A percentile compares a stretch with the other conserved stretches of the same genome.
Evolutionary conservation across 2,888 invertebrate species (phyloP).

Genomic region (Oxystoma pomonae): DNA sequence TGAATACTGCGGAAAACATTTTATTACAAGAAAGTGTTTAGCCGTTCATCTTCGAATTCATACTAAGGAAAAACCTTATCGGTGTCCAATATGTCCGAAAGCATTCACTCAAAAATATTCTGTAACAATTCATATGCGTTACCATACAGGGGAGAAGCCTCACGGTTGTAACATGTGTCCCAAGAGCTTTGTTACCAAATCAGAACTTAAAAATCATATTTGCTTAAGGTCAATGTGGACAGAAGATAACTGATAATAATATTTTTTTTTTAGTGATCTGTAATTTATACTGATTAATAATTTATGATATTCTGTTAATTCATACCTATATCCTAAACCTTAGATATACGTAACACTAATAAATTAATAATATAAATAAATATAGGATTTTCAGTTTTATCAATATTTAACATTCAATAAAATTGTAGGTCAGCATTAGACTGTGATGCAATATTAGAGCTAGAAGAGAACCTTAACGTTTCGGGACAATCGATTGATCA

Average conservation of each 20-base stretch:
- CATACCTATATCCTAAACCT: too few species aligned
- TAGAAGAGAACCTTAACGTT: constrained; percentile 8
- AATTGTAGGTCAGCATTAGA: background rate
- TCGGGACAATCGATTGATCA: constrained; percentile 13
- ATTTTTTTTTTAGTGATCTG: too few species aligned
- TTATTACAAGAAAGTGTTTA: constrained; percentile 36
- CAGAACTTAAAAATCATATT: constrained; percentile 33
- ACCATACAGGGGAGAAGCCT: constrained; percentile 49
- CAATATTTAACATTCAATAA: background rate
- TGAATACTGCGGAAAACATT: constrained; percentile 28
- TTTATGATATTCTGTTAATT: too few species aligned
- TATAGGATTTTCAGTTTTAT: too few species aligned
- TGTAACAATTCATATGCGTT: constrained; percentile 48
- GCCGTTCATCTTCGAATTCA: constrained; percentile 31
- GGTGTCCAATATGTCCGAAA: constrained; percentile 47
- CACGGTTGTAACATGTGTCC: constrained; percentile 48
- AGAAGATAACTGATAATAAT: constrained; percentile 15
- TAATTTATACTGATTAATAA: too few species aligned
- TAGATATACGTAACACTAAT: too few species aligned
- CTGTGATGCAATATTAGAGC: constrained; percentile 9
- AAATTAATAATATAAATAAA: too few species aligned
- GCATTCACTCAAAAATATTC: constrained; percentile 53
- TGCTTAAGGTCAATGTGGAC: constrained; percentile 20
- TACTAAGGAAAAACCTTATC: constrained; percentile 34
- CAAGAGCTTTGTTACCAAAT: constrained; percentile 35